Conservation (phyloP, 2,888 invertebrate species). For the Steinernema carpocapsae region DNA sequence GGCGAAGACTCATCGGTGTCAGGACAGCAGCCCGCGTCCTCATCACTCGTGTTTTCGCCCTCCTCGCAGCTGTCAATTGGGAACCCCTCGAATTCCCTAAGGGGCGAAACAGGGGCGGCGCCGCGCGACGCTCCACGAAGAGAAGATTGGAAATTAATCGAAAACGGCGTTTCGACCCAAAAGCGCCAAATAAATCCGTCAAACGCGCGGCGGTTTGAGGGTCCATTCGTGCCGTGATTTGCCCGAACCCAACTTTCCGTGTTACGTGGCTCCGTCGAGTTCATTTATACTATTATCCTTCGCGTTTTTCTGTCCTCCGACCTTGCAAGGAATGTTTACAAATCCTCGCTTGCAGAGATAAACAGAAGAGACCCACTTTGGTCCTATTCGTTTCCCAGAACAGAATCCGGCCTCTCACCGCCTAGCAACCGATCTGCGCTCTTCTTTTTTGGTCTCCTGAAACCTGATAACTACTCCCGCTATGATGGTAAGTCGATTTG, state of each 20-base stretch:
- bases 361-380: background rate
- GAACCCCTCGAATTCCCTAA: slow-evolving; percentile 31
- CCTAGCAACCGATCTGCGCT: too few relatives aligned
- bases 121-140: background rate
- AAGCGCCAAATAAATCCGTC: slow-evolving; percentile 25
- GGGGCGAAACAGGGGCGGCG: background rate
- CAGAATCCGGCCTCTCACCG: too few relatives aligned
- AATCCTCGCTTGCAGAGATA: background rate
- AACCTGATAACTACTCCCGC: too few relatives aligned
- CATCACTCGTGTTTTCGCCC: slow-evolving; percentile 13
- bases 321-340: too few relatives aligned
- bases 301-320: too few relatives aligned
- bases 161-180: slow-evolving; percentile 17
- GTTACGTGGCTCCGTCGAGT: background rate
- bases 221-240: slow-evolving; percentile 5
- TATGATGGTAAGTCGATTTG: background rate
- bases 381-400: too few relatives aligned
- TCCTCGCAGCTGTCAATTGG: background rate
- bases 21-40: slow-evolving; percentile 22
- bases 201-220: slow-evolving; percentile 19
- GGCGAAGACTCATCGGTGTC: background rate
- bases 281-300: too few relatives aligned
- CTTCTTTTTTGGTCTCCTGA: too few relatives aligned
- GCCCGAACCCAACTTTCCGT: too few relatives aligned
- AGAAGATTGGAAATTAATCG: slow-evolving; percentile 32